Conservation (phyloP, 2,113 vertebrate species). For the Microtus richardsoni region DNA sequence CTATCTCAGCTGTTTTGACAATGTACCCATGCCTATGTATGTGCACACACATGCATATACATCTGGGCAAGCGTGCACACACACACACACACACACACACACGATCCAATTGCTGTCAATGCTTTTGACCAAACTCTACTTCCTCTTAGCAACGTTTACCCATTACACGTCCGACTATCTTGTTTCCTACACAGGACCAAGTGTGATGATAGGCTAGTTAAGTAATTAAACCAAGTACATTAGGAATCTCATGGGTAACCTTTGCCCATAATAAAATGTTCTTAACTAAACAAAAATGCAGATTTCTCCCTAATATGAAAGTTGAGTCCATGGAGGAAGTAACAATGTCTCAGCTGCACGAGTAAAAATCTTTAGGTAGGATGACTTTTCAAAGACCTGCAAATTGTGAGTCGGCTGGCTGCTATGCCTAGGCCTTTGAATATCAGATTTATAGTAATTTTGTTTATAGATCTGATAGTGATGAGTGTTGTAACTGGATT, state of each 20-base stretch:
- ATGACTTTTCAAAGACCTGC: not conserved
- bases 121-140: not conserved
- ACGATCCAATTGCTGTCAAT: not conserved
- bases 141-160: not conserved
- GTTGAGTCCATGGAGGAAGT: not conserved
- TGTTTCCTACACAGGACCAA: not conserved
- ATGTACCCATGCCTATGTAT: not conserved
- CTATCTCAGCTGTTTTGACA: not conserved
- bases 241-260: not conserved
- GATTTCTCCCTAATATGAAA: not conserved
- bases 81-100: not conserved
- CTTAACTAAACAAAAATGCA: not conserved
- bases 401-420: not conserved
- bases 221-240: not conserved
- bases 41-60: not conserved
- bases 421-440: not conserved
- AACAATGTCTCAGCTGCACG: no score
- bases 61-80: not conserved
- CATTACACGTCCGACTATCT: not conserved
- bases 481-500: no score
- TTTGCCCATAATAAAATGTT: not conserved
- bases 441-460: not conserved
- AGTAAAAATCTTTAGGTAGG: no score
- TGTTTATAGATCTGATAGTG: not conserved
- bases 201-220: not conserved